Evolutionary conservation across 2,888 invertebrate genomes (phyloP), one percentile per base, ranked within the genome.

Genomic region (Andrena bucephala): DNA sequence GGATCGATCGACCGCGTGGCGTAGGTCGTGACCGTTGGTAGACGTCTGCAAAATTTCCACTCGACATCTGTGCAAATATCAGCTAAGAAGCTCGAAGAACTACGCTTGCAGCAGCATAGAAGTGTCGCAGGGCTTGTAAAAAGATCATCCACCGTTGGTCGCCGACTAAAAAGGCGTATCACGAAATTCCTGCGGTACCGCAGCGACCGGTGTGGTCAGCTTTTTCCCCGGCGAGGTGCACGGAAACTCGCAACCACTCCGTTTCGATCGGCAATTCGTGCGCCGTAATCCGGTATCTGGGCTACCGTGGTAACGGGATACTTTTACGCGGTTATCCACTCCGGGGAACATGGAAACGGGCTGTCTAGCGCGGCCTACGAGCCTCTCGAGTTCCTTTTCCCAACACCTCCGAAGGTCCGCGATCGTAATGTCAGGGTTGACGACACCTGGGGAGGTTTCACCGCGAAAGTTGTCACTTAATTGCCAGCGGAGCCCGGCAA

Each of bases 251-350:
- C 85, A 74, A 86, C 78, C 81, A 84, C 82, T 77, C 69, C 73
- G 84, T 83, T 81, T 75, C 89, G 89, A 92, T 92, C 92, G 92
- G 92, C 92, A 92, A 93, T 92, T 92, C 90, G 90, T 89, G 92
- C 90, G 89, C 85, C 91, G 92, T 92, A 92, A 92, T 90, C 89
- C 90, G 92, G 92, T 92, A 93, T 93, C 92, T 92, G 91, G 93
- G 92, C 90, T 92, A 89, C 85, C 83, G 81, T 85, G 87, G 90
- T 93, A 93, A 93, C 92, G 93, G 93, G 92, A 93, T 87, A 91
- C 89, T 87, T 91, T 90, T 89, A 90, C 91, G 90, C 87, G 90
- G 87, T 88, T 86, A 76, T 88, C 84, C 84, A 84, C 86, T 79
- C 80, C 33, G 82, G 66, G 76, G 84, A 85, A 85, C 87, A 76